Base-by-base conservation (phyloP, 2,888 invertebrate genomes). In the Neoaliturus tenellus region DNA sequence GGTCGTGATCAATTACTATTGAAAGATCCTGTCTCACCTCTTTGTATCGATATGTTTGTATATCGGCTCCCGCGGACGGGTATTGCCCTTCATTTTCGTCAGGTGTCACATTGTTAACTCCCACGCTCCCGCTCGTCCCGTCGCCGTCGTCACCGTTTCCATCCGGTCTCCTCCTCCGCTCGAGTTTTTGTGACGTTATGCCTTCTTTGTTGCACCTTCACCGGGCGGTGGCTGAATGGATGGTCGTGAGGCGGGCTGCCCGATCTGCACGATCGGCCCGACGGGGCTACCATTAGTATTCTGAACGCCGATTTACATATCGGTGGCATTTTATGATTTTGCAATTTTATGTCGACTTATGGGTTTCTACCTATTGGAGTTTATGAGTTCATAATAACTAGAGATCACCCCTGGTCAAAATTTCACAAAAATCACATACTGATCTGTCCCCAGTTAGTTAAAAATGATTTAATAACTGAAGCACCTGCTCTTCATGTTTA, bases 1-100 rank as follows among this genome's bases (percentile, higher is more conserved):
- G 51, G 78, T 78, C 78, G 78, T 78, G 78, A 78, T 78, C 78
- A 78, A 78, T 78, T 78, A 78, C 35, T 78, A 78, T 78, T 55
- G 78, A 78, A 55, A 48, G 17, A 78, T 55, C 71, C 71, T n/a
- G 78, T 55, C 51, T 78, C 4, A 8, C 33, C 17, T 28, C 78
- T 33, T 55, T 75, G 75, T 75, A 75, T 78, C 55, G 78, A 78
- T 78, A 78, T 78, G 78, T 78, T 78, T 48, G 78, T 78, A 55
- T 55, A 78, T 78, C 78, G 78, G 78, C 78, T 39, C 31, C 33
- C n/a, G 12, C 8, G 31, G 33, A 1, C 33, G 6, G 48, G 41
- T 25, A 69, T 69, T 69, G 69, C 69, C 69, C 69, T 35, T 20
- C 39, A 69, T 69, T 39, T 25, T 39, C 69, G 20, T 44, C 75